A percentile compares a stretch with the other conserved stretches of the same genome.
Evolutionary conservation across 2,797 vertebrate species (phyloP).

Genomic region (Crax fasciolata): DNA sequence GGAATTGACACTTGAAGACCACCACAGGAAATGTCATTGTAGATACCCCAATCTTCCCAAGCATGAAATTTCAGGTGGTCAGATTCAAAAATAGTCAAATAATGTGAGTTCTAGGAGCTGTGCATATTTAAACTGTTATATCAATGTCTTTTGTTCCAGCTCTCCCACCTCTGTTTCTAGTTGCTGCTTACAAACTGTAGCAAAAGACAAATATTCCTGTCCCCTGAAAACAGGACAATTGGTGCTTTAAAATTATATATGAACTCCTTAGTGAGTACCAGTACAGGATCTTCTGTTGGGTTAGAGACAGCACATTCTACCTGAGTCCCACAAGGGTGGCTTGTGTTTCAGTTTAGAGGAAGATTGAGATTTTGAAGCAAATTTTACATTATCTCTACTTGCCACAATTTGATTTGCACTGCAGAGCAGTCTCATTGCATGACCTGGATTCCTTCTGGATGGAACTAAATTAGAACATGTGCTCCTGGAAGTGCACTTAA

Average conservation of each 20-base stretch:
- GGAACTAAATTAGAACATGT: constrained; percentile 16
- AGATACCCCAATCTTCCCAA: neutral
- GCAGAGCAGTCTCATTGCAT: neutral
- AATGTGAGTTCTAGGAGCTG: neutral
- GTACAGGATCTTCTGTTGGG: neutral
- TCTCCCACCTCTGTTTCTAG: neutral
- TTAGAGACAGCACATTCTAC: neutral
- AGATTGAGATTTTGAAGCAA: constrained; percentile 15
- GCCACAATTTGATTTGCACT: neutral
- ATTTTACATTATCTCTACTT: constrained; percentile 5
- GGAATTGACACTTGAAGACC: neutral
- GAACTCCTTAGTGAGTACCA: neutral
- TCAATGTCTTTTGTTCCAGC: neutral
- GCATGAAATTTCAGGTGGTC: neutral
- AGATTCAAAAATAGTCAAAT: neutral
- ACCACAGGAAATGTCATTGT: neutral
- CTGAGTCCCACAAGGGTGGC: neutral
- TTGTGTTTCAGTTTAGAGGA: constrained; percentile 1
- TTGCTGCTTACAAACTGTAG: neutral
- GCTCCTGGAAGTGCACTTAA: neutral
- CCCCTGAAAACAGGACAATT: neutral
- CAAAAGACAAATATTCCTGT: constrained; percentile 14
- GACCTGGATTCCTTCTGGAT: constrained; percentile 27
- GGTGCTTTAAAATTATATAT: constrained; percentile 2
- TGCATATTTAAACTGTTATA: neutral